Base-by-base conservation (phyloP, 2,797 vertebrate species). In the Pseudomugil tenellus region DNA sequence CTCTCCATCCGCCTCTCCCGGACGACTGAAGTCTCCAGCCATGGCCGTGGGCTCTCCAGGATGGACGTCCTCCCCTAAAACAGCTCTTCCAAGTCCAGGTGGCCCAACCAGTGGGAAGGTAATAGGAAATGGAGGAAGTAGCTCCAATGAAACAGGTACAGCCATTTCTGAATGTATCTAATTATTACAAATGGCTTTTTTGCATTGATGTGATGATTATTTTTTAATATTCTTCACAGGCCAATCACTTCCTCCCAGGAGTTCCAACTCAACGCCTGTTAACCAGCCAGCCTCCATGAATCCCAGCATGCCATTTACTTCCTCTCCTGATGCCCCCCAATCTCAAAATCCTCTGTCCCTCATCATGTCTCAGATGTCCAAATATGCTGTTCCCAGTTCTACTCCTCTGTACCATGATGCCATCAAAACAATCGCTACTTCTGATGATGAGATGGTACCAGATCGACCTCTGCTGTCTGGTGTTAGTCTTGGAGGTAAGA, bases 301-400 rank as follows among this genome's bases (percentile, higher is more conserved):
- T 89, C 94, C 96, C 63, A 95, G 91, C 84, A 93, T 97, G 87
- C 94, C 96, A 60, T 97, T 97, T 84, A 95, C 93, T 37, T 96
- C 97, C 46, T 97, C 97, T 74, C 95, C 95, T 26, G 96, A 96
- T 76, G 94, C 92, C 55, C 87, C 95, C 23, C 94, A 96, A 14
- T 93, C 97, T 74, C 97, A 97, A 94, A 99, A 99, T 84, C 98
- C 97, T 37, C 89, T 99, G 71, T 97, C 98, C 1, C 92, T 99
- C 68, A 99, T 99, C 91, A 99, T 99, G 96, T 97, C 97, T 57
- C 98, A 98, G 94, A 99, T 99, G 98, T 99, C 98, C 77, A 99
- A 99, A 89, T 99, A 99, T 0, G 98, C 98, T 81, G 96, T 99
- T 95, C 97, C 98, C 70, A 99, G 97, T 89, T 95, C 96, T 74